A percentile compares a stretch with the other conserved stretches of the same genome.
Evolutionary conservation across 2,888 invertebrate species (phyloP).

Genomic region (Microchrysa polita): DNA sequence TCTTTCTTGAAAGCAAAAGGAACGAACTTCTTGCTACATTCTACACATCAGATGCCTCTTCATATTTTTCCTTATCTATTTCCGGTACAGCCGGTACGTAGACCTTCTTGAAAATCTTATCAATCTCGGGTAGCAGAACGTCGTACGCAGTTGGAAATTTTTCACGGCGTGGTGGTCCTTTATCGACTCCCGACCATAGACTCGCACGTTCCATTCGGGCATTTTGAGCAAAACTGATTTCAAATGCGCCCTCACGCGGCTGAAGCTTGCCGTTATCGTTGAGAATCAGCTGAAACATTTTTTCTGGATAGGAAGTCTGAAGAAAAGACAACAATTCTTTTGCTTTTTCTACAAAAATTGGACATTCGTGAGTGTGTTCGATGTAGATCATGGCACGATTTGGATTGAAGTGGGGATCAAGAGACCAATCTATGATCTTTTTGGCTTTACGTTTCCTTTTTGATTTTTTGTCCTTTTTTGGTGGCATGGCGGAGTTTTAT

Average conservation of each 20-base stretch:
- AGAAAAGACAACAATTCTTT: constrained; percentile 53
- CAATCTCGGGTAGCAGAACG: constrained; percentile 55
- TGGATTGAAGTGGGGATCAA: constrained; percentile 56
- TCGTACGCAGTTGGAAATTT: constrained; percentile 58
- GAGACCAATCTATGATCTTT: constrained; percentile 56
- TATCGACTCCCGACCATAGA: constrained; percentile 57
- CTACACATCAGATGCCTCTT: not conserved
- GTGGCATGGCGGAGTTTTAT: constrained; percentile 15
- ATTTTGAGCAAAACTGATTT: constrained; percentile 58
- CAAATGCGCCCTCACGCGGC: constrained; percentile 42
- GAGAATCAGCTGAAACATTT: constrained; percentile 56
- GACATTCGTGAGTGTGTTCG: constrained; percentile 60
- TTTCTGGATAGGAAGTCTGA: constrained; percentile 55
- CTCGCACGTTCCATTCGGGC: constrained; percentile 57
- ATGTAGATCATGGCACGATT: constrained; percentile 58
- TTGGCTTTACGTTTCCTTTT: not conserved
- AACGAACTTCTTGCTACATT: too few species aligned
- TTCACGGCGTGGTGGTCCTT: constrained; percentile 60
- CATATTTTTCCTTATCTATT: not conserved
- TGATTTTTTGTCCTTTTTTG: constrained; percentile 12
- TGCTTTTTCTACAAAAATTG: constrained; percentile 59
- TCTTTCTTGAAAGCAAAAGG: too few species aligned
- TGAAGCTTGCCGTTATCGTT: constrained; percentile 28
- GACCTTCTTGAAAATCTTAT: constrained; percentile 31
- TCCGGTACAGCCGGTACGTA: too few species aligned